Evolutionary conservation across 30 jellyfish, hydroid and myxozoan species (phyloP).

Genomic region (Aurelia coerulea): DNA sequence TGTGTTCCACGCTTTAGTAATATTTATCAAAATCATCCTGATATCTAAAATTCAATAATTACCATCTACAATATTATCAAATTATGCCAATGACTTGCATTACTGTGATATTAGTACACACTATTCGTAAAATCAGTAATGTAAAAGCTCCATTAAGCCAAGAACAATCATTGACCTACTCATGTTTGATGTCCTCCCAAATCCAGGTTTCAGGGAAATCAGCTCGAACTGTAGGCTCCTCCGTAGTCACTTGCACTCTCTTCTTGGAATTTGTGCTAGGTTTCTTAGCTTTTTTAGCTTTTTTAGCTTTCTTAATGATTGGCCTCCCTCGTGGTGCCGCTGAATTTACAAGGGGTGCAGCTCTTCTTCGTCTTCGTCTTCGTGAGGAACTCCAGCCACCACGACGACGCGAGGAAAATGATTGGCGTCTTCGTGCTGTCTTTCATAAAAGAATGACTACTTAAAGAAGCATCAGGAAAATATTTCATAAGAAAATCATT

Average conservation of each 20-base stretch:
- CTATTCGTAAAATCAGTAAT: no score
- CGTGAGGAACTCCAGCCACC: not conserved
- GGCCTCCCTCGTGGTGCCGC: not conserved
- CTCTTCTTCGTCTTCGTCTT: constrained; percentile 5
- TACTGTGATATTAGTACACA: no score
- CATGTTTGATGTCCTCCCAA: constrained; percentile 9
- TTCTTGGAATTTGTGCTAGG: not conserved
- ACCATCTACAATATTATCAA: no score
- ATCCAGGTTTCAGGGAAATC: constrained; percentile 26
- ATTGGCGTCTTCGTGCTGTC: no score
- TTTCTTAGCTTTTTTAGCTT: not conserved
- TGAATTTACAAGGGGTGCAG: not conserved
- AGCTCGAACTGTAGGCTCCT: not conserved
- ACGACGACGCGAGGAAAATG: no score
- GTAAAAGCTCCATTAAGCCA: no score
- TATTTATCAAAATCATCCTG: no score
- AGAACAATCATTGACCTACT: not conserved
- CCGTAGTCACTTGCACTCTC: not conserved
- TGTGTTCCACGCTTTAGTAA: no score
- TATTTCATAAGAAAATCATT: not conserved
- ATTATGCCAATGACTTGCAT: no score
- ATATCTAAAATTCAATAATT: no score
- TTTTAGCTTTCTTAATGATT: not conserved
- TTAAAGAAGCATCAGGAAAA: not conserved
- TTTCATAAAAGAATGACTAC: not conserved